Evolutionary conservation across 2,888 invertebrate genomes (phyloP).

Genomic region (Agapostemon virescens): DNA sequence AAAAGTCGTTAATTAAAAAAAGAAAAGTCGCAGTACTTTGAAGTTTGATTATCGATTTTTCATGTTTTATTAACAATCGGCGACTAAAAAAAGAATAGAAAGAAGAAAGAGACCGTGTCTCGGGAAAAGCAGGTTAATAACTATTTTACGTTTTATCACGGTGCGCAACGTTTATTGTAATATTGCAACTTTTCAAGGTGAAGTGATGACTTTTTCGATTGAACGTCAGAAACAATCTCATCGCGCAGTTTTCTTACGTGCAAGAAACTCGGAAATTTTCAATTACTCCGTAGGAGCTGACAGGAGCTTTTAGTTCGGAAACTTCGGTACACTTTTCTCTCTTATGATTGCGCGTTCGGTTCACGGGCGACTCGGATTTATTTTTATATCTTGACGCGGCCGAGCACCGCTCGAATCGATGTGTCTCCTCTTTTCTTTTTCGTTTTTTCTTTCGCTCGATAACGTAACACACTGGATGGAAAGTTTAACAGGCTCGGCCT

Average conservation of each 20-base stretch:
- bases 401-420: constrained; percentile 7
- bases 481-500: constrained; percentile 22
- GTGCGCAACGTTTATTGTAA: background rate
- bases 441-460: constrained; percentile 13
- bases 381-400: constrained; percentile 27
- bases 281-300: background rate
- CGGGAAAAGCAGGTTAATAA: background rate
- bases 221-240: background rate
- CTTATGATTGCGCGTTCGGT: constrained; percentile 18
- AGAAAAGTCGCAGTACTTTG: background rate
- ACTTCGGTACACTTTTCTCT: constrained; percentile 12
- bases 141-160: too few relatives aligned
- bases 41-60: background rate
- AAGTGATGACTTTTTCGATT: background rate
- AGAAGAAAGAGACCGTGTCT: background rate
- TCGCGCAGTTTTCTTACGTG: background rate
- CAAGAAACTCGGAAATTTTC: background rate
- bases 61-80: background rate
- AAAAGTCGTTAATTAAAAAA: too few relatives aligned
- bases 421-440: background rate
- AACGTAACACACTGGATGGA: constrained; percentile 33
- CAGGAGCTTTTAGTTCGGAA: background rate
- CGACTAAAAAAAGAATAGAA: background rate
- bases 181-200: background rate
- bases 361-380: constrained; percentile 22